Conservation (phyloP, 2,797 vertebrate genomes). For the Pelobates cultripes region DNA sequence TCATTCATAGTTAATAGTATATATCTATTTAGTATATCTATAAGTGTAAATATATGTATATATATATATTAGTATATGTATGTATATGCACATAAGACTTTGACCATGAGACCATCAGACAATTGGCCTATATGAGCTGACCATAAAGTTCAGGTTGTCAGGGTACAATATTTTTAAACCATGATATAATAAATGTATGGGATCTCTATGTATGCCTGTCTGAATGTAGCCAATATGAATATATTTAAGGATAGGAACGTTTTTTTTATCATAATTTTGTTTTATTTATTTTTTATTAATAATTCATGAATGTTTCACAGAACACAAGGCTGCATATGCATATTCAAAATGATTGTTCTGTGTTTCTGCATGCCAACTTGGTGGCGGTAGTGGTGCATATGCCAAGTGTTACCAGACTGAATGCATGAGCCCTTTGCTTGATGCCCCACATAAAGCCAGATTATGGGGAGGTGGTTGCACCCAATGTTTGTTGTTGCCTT, state of each 20-base stretch:
- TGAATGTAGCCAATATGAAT: not conserved
- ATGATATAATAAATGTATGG: too few relatives aligned
- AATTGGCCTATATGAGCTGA: too few relatives aligned
- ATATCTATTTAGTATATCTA: too few relatives aligned
- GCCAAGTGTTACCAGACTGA: constrained; percentile 79
- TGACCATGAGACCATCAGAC: too few relatives aligned
- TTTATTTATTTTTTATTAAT: constrained; percentile 37
- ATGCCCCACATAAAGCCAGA: constrained; percentile 96
- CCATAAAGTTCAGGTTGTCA: too few relatives aligned
- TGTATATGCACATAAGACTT: too few relatives aligned
- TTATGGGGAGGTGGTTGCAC: constrained; percentile 93
- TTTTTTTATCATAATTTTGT: not conserved
- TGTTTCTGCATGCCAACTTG: constrained; percentile 87
- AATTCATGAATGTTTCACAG: constrained; percentile 59
- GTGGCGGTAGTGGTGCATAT: constrained; percentile 80
- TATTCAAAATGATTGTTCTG: constrained; percentile 74
- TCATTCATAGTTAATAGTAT: too few relatives aligned
- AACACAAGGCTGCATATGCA: constrained; percentile 77
- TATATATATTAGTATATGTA: too few relatives aligned
- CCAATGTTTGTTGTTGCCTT: constrained; percentile 82
- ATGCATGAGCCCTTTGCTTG: constrained; percentile 93
- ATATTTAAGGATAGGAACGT: not conserved
- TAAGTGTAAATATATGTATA: too few relatives aligned
- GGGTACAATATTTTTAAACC: too few relatives aligned
- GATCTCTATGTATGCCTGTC: not conserved